A percentile compares a stretch with the other conserved stretches of the same genome.
Conservation (phyloP, 2,888 invertebrate species). For the Drosophila imparisetae region DNA sequence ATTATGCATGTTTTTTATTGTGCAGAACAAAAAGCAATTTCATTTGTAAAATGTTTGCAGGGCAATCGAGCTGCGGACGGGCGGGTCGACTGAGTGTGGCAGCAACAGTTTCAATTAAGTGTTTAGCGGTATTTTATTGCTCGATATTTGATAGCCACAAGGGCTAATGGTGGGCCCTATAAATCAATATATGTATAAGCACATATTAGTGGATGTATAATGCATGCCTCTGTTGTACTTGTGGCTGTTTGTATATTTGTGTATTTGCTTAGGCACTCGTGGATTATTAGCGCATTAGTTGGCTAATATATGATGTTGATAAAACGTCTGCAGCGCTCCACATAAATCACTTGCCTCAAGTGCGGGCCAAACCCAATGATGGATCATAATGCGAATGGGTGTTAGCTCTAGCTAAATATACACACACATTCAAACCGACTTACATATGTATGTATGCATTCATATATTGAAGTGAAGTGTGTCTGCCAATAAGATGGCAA, state of each 20-base stretch:
- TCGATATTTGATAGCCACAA: conserved; percentile 67
- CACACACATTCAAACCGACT: neutral
- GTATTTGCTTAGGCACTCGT: conserved; percentile 73
- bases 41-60: conserved; percentile 53
- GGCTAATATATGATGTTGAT: conserved; percentile 68
- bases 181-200: conserved; percentile 65
- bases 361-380: conserved; percentile 51
- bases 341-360: conserved; percentile 58
- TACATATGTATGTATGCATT: neutral
- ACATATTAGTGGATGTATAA: conserved; percentile 7
- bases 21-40: conserved; percentile 68
- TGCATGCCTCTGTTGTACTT: conserved; percentile 7
- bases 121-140: conserved; percentile 77
- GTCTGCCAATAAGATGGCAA: conserved; percentile 54
- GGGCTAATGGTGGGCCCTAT: conserved; percentile 47
- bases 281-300: conserved; percentile 78
- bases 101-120: conserved; percentile 80
- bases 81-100: neutral
- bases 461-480: conserved; percentile 11
- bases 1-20: conserved; percentile 48
- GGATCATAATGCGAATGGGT: conserved; percentile 63
- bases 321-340: conserved; percentile 35
- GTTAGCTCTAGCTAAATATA: neutral
- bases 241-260: conserved; percentile 36
- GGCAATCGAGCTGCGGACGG: conserved; percentile 13